A percentile compares a stretch with the other conserved stretches of the same genome.
Conservation (phyloP, 2,888 invertebrate genomes). For the Tenodera sinensis region DNA sequence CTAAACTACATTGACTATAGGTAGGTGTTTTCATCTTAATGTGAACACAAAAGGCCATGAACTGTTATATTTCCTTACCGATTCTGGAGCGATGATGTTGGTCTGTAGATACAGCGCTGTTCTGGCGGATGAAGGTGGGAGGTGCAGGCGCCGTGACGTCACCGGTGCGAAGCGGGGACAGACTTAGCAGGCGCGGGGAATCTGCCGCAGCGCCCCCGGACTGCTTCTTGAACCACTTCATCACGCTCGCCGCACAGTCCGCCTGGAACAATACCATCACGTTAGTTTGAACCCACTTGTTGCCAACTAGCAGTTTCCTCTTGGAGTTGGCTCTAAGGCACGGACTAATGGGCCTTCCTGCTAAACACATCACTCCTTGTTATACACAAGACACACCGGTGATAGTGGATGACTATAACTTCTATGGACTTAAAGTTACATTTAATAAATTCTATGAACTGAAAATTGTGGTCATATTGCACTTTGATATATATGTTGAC, state of each 20-base stretch:
- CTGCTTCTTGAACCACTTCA: conserved; percentile 66
- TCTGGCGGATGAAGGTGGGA: neutral
- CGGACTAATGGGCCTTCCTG: no score
- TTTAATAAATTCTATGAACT: no score
- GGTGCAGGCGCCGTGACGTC: conserved; percentile 21
- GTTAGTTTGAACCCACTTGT: neutral
- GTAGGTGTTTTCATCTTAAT: no score
- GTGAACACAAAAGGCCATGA: no score
- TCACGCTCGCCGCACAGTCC: conserved; percentile 37
- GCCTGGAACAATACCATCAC: neutral
- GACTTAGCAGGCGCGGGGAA: conserved; percentile 65
- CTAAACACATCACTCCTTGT: no score
- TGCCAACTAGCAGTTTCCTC: neutral
- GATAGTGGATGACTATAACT: no score
- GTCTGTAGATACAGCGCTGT: conserved; percentile 23
- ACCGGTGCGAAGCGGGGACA: conserved; percentile 54
- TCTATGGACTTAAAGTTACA: no score
- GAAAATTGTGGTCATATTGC: no score
- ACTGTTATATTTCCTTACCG: conserved; percentile 41
- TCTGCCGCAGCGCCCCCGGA: conserved; percentile 49
- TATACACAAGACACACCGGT: no score
- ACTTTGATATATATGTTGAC: no score
- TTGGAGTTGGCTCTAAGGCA: no score
- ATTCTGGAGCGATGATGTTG: conserved; percentile 46
- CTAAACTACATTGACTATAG: no score